A percentile compares a stretch with the other conserved stretches of the same genome.
Conservation (phyloP, 2,888 invertebrate genomes). For the Stenoptilia bipunctidactyla region DNA sequence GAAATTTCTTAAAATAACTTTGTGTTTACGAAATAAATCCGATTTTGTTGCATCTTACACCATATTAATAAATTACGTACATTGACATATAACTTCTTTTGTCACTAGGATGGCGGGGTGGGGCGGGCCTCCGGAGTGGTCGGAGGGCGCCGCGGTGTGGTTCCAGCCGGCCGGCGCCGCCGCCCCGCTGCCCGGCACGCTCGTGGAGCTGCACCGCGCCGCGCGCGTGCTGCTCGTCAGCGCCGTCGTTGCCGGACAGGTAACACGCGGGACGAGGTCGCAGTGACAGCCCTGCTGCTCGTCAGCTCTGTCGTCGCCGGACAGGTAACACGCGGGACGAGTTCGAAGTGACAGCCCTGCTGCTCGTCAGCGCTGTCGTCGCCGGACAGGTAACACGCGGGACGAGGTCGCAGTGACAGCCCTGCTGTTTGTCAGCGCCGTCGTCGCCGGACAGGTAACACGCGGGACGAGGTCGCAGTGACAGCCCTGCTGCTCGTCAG, state of each 20-base stretch:
- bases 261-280: no score
- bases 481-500: slow-evolving; percentile 93
- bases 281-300: slow-evolving; percentile 88
- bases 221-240: slow-evolving; percentile 92
- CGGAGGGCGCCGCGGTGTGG: slow-evolving; percentile 92
- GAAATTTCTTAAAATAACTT: no score
- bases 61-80: no score
- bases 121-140: slow-evolving; percentile 73
- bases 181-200: slow-evolving; percentile 91
- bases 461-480: no score
- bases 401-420: no score
- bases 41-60: no score
- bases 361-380: slow-evolving; percentile 90
- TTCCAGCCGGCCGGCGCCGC: slow-evolving; percentile 90
- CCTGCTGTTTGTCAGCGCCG: slow-evolving; percentile 89
- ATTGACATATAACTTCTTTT: slow-evolving; percentile 9
- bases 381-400: slow-evolving; percentile 87
- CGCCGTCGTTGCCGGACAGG: slow-evolving; percentile 89
- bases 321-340: no score
- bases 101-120: slow-evolving; percentile 54
- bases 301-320: slow-evolving; percentile 90
- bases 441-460: slow-evolving; percentile 87
- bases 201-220: slow-evolving; percentile 89
- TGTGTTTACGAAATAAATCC: no score
- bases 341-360: no score